phyloP scores from a whole-genome alignment of 2,113 vertebrate genomes.

The Proterorhinus semilunaris region DNA sequence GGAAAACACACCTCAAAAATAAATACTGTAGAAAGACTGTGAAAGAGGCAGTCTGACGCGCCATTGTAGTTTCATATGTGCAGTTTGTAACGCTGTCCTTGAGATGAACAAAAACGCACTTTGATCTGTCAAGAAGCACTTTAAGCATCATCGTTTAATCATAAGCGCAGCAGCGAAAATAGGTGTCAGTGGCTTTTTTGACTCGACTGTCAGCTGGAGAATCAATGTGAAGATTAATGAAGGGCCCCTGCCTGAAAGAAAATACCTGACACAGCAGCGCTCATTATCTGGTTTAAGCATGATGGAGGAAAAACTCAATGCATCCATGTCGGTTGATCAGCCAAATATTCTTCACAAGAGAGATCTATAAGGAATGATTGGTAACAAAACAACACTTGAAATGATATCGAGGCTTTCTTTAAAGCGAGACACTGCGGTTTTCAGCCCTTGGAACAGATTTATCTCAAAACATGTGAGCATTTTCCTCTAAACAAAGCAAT shows the following conservation, averaged over 20 bases:
- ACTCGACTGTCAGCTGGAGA: not conserved
- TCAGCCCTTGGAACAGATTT: too few relatives aligned
- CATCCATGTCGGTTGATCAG: not conserved
- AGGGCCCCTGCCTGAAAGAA: not conserved
- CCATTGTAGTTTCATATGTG: constrained; percentile 9
- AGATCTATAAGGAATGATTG: not conserved
- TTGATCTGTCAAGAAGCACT: constrained; percentile 27
- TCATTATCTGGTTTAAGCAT: not conserved
- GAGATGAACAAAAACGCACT: constrained; percentile 16
- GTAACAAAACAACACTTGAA: not conserved
- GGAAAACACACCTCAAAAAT: constrained; percentile 37
- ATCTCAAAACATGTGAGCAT: not conserved
- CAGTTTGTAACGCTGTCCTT: constrained; percentile 30
- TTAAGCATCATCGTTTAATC: constrained; percentile 7
- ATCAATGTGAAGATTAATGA: constrained; percentile 19
- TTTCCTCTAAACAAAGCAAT: not conserved
- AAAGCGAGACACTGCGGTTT: too few relatives aligned
- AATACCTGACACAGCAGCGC: not conserved
- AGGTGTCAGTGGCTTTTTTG: constrained; percentile 2
- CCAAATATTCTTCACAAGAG: not conserved
- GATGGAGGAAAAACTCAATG: not conserved
- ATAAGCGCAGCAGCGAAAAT: constrained; percentile 1
- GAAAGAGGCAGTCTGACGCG: constrained; percentile 11
- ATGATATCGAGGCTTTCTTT: not conserved
- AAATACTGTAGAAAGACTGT: not conserved